Evolutionary conservation across 2,888 invertebrate species (phyloP), one percentile per base, ranked within the genome.

Genomic region (Cantharis rustica): DNA sequence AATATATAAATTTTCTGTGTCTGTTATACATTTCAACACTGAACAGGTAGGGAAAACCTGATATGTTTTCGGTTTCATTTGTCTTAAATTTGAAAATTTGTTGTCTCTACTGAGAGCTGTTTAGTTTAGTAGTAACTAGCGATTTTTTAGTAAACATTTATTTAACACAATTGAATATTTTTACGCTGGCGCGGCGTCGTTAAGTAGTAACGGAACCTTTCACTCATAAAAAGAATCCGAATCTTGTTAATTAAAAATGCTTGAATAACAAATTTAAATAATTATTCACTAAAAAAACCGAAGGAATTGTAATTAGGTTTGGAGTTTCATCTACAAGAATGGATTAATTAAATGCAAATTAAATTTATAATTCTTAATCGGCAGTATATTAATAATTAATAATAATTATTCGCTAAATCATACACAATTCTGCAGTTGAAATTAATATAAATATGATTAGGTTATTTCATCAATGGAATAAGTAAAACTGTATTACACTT

Each of bases 341-440:
- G 47, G n/a, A n/a, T n/a, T 47, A 47, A 47, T 47, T 47, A 47
- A 47, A 47, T 47, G 47, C 47, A 47, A 64, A 64, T 64, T 63
- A 71, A 71, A 64, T 16, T 64, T 17, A 64, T 17, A 20, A 64
- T 17, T 17, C 16, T 64, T 64, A 64, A 64, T 64, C 16, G 20
- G 20, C 20, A 16, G 16, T 64, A 16, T 64, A 64, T 72, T 72
- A 72, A 72, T 68, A 66, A 72, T 66, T 72, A 66, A 31, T 66
- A 66, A 72, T 72, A 72, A 72, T 72, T 72, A 72, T 68, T 72
- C 72, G 72, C 72, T 72, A 72, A 72, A 72, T 72, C 72, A 72
- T 68, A 72, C 68, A 72, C 72, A 72, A 72, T 72, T 68, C 72
- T 27, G 64, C 68, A 72, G 61, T 47, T 27, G 61, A 61, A 72